These are phyloP conservation scores for Camponotus fellah DNA, from an alignment of 2,888 invertebrate genomes.

Conservation along the genomic window DNA sequence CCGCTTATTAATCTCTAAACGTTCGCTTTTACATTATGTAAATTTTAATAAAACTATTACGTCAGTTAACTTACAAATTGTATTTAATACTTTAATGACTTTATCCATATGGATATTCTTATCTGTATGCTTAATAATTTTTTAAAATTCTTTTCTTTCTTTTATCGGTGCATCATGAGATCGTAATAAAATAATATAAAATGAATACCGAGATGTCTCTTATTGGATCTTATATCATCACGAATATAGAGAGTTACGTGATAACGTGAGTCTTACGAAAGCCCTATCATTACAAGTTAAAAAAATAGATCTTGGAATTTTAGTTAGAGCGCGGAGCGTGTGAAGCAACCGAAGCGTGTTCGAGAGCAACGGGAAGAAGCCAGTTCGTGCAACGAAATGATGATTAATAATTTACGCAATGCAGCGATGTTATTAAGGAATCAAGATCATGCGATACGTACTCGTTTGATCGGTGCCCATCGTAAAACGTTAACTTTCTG, in stretches of 20 bases:
- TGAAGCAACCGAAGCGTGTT: slow-evolving; percentile 32
- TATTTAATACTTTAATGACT: not conserved
- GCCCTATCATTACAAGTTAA: slow-evolving; percentile 9
- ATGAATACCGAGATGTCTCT: not conserved
- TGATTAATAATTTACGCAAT: slow-evolving; percentile 35
- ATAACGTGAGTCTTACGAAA: slow-evolving; percentile 23
- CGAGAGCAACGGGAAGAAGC: slow-evolving; percentile 20
- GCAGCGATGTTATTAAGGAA: slow-evolving; percentile 22
- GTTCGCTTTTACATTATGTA: slow-evolving; percentile 15
- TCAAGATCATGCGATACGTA: slow-evolving; percentile 28
- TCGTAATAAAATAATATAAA: not conserved
- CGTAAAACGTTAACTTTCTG: slow-evolving; percentile 37
- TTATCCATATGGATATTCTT: not conserved
- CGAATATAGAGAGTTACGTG: not conserved
- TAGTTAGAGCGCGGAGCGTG: not conserved
- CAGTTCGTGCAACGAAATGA: slow-evolving; percentile 20
- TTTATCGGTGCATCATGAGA: not conserved
- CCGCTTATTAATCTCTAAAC: not conserved
- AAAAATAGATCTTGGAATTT: slow-evolving; percentile 13
- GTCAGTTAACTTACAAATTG: slow-evolving; percentile 1
- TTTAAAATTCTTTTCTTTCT: not conserved
- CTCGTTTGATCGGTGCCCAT: not conserved
- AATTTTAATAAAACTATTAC: slow-evolving; percentile 26
- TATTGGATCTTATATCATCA: slow-evolving; percentile 16
- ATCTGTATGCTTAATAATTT: not conserved